Evolutionary conservation across 2,113 vertebrate genomes (phyloP).

Genomic region (Fregetta grallaria): DNA sequence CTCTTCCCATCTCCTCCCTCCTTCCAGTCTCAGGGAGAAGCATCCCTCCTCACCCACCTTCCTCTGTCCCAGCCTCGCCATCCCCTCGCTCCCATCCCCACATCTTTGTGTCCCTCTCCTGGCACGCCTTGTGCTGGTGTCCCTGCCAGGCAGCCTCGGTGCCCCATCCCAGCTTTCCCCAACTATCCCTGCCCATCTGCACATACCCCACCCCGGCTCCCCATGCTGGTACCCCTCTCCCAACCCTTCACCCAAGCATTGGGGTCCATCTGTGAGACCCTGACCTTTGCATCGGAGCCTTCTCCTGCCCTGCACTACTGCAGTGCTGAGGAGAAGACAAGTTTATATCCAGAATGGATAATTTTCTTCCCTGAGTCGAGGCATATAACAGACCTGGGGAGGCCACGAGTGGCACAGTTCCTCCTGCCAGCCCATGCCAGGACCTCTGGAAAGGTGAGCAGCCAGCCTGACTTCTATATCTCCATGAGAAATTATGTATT

Average conservation of each 20-base stretch:
- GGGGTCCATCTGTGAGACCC: background rate
- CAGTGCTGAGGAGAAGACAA: background rate
- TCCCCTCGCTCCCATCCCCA: background rate
- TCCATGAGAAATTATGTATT: background rate
- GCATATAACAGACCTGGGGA: background rate
- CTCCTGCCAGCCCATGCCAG: background rate
- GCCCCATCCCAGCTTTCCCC: background rate
- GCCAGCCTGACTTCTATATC: background rate
- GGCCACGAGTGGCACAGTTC: background rate
- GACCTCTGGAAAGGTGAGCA: background rate
- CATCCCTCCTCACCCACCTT: background rate
- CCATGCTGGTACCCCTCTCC: background rate
- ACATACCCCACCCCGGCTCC: background rate
- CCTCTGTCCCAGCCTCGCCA: background rate
- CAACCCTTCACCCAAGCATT: background rate
- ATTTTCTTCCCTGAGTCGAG: background rate
- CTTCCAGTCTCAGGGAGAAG: background rate
- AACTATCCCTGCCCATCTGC: background rate
- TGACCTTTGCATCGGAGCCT: background rate
- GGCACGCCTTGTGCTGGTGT: background rate
- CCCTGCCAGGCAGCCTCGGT: background rate
- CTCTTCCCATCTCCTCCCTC: background rate
- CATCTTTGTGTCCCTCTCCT: accelerated
- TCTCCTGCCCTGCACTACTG: background rate
- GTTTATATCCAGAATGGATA: background rate